Base-by-base conservation (phyloP, 2,888 invertebrate species). In the Dryobotodes eremita region DNA sequence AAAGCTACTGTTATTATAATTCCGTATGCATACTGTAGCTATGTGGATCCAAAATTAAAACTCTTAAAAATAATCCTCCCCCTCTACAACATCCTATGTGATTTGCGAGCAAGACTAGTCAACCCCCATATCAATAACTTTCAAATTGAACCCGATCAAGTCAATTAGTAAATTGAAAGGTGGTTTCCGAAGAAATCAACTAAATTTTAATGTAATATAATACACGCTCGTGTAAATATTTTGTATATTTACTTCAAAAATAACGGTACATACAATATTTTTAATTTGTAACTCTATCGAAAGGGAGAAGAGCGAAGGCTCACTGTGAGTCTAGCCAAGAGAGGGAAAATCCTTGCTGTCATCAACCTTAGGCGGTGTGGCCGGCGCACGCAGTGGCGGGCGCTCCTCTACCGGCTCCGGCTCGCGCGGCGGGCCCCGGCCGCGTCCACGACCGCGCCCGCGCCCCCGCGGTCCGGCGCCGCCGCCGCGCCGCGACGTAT, bases 291-390 rank as follows among this genome's bases (percentile, higher is more conserved):
- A 95, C 95, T 95, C 94, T 96, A 96, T 96, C 93, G 91, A 95
- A 96, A 94, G 94, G 96, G 95, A 95, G 96, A 92, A 93, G 94
- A 95, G 93, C 92, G 84, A 92, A 89, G 92, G 94, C 95, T 95
- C 95, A 94, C 93, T 91, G 92, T 89, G 92, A 93, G 93, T 94
- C 94, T 98, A 98, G 96, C 98, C 98, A 95, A 99, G 98, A 94
- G 99, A 98, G 90, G 99, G 99, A 97, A 99, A 99, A 97, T 99
- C 99, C 95, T 98, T 98, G 97, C 99, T 99, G 97, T 99, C 99
- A 94, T 99, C 99, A 88, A 99, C 99, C 96, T 99, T 99, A 36
- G 99, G 99, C 89, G 98, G 98, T 82, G 97, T 94, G 55, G 91
- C 94, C 84, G 91, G 93, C 73, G 90, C 91, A 82, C 95, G 94